Evolutionary conservation across 1,140 invertebrate genomes (phyloP).

Genomic region (Apolygus lucorum): DNA sequence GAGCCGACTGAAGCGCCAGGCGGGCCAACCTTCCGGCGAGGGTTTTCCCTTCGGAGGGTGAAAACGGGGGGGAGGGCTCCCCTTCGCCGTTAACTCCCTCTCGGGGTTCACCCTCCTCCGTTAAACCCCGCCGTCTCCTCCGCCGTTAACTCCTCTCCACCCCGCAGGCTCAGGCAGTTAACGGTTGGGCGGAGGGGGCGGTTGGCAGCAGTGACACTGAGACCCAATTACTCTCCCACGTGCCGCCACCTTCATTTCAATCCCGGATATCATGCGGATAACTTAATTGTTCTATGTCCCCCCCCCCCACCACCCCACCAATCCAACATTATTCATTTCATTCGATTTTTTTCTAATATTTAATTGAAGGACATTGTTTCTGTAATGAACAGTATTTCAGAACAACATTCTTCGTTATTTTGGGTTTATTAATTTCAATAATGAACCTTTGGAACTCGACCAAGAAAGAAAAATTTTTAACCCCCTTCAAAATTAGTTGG

Average conservation of each 20-base stretch:
- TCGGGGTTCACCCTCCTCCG: neutral
- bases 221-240: constrained; percentile 14
- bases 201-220: constrained; percentile 7
- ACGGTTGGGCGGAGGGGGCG: neutral
- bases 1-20: constrained; percentile 14
- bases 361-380: too few species aligned
- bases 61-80: neutral
- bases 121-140: neutral
- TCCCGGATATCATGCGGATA: constrained; percentile 1
- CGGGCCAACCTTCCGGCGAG: neutral
- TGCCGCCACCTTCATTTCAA: constrained; percentile 9
- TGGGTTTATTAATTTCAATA: too few species aligned
- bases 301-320: neutral
- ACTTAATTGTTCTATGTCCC: neutral
- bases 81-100: neutral
- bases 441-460: too few species aligned
- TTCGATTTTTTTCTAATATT: too few species aligned
- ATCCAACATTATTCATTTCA: too few species aligned
- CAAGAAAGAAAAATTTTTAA: too few species aligned
- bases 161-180: too few species aligned
- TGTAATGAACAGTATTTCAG: too few species aligned
- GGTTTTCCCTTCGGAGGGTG: neutral
- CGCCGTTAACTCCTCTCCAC: too few species aligned
- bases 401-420: too few species aligned
- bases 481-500: too few species aligned